Base-by-base conservation (phyloP, 1,140 invertebrate species). In the Lepidurus apus region DNA sequence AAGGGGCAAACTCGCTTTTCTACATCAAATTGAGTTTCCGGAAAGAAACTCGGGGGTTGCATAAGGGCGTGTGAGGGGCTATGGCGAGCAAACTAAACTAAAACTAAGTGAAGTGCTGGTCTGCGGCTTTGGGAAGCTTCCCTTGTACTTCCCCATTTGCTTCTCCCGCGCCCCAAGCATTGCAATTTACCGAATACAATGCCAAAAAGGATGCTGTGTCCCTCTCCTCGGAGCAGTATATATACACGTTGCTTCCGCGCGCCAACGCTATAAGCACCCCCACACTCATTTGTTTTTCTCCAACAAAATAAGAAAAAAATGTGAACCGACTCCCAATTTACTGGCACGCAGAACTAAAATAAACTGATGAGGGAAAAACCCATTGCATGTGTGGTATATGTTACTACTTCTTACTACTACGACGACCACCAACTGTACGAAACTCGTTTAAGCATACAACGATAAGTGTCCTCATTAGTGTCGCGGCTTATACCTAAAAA, bases 1-100 rank as follows among this genome's bases (percentile, higher is more conserved):
- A 65, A 65, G 53, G 13, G 53, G 53, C 53, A 65, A 65, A 65
- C 53, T 65, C 53, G 53, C 53, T 65, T 65, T 65, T 65, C 53
- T 17, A 21, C 53, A 65, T n/a, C 53, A 65, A 65, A 65, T 65
- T 65, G 53, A 21, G 53, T 65, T 65, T 65, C 53, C 53, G 0
- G 53, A 13, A 65, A 21, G 53, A 21, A 65, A 65, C 17, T 21
- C 17, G 53, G 53, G 53, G 17, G 53, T 4, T 9, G 53, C 6
- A 65, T 65, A 17, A 65, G 53, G 21, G 13, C 53, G 53, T 65
- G 53, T 65, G 21, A 65, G 53, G 34, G 53, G 53, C 53, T 65
- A 65, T 7, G 53, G 13, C 53, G 53, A 65, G 21, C 53, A 65
- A 65, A 65, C 53, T 65, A 7, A 65, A 65, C 53, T 65, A 13